Base-by-base conservation (phyloP, 2,113 vertebrate genomes). In the Anguilla japonica region DNA sequence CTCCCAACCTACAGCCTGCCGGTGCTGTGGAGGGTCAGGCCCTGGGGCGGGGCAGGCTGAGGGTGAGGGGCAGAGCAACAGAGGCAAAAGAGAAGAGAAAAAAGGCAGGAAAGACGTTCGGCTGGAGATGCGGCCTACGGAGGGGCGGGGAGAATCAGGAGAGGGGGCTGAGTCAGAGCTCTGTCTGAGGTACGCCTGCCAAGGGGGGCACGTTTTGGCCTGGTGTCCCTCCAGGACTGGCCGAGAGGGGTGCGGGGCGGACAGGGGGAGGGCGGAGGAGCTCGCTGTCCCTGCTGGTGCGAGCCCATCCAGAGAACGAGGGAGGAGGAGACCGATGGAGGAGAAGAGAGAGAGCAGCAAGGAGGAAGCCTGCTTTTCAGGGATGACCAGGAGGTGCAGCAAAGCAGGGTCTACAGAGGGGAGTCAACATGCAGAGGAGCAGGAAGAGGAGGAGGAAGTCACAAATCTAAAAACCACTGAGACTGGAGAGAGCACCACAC, bases 111-210 rank as follows among this genome's bases (percentile, higher is more conserved):
- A 46, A 50, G 84, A 60, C 34, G 79, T 84, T 57, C 81, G 75
- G 83, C 40, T 84, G 89, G 87, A 91, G 88, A 85, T 87, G 84
- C 14, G 79, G 78, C 34, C 86, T 80, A 83, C 84, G 46, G 83
- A 67, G 11, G 9, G 26, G n/a, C 79, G 79, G 60, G 43, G 67
- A 46, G 1, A 86, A 81, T 78, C 43, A 0, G 67, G 63, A 83
- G 56, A 53, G 86, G 87, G 57, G 57, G 83, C 87, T 67, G 29
- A 82, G 81, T 0, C 78, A 82, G 86, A 90, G 20, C 26, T 83
- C 43, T 16, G 80, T 75, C 71, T 91, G 81, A 88, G 83, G 78
- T 91, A 87, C 82, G 60, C 41, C 46, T 92, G 91, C 41, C 50
- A 87, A 22, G 83, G 18, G 0, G 89, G 87, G 39, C 91, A 92